Conservation (phyloP, 2,113 vertebrate genomes). For the Pelecanus crispus region DNA sequence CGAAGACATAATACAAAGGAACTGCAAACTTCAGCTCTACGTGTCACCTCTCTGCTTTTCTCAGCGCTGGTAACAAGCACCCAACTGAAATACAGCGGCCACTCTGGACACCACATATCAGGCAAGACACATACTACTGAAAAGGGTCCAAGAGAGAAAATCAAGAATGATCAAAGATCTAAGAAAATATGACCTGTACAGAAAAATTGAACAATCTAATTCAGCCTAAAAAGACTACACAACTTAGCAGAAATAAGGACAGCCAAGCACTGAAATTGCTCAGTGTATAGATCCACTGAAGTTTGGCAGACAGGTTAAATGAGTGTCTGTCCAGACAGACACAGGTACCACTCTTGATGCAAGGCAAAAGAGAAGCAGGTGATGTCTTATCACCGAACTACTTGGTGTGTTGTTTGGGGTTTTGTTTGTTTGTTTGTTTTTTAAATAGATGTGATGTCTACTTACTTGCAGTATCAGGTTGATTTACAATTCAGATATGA, state of each 20-base stretch:
- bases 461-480: not conserved
- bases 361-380: not conserved
- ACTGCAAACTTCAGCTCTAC: not conserved
- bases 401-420: not conserved
- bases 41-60: not conserved
- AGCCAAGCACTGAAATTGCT: not conserved
- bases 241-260: not conserved
- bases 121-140: not conserved
- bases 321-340: not conserved
- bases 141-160: not conserved
- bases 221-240: not conserved
- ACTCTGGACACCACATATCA: accelerated
- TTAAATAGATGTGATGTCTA: not conserved
- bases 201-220: not conserved
- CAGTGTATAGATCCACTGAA: not conserved
- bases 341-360: not conserved
- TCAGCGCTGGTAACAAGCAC: not conserved
- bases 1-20: not conserved
- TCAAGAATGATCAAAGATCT: not conserved
- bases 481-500: not conserved
- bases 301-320: not conserved
- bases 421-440: not conserved
- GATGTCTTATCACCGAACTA: not conserved
- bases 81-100: not conserved
- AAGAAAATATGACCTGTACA: not conserved